Evolutionary conservation across 1,140 invertebrate genomes (phyloP).

Genomic region (Drosophila murphyi): DNA sequence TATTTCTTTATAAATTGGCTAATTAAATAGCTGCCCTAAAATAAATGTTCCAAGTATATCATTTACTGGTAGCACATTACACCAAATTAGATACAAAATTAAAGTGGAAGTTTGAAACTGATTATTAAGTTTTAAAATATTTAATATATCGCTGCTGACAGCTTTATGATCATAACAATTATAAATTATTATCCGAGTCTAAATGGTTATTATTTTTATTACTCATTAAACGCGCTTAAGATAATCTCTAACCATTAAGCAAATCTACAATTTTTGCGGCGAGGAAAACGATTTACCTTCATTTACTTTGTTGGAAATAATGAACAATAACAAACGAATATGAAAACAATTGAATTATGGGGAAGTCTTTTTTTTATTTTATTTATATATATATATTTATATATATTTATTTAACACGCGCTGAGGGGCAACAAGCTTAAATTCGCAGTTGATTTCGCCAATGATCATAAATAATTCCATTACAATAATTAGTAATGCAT

Average conservation of each 20-base stretch:
- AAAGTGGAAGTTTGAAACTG: not conserved
- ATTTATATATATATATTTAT: conserved; percentile 17
- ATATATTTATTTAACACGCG: conserved; percentile 39
- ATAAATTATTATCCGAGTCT: not conserved
- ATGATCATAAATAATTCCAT: conserved; percentile 77
- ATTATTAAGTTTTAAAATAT: conserved; percentile 1
- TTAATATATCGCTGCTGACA: conserved; percentile 16
- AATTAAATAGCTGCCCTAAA: no score
- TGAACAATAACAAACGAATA: conserved; percentile 19
- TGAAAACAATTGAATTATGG: conserved; percentile 35
- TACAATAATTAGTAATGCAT: conserved; percentile 77
- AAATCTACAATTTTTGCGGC: no score
- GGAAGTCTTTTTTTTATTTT: conserved; percentile 30
- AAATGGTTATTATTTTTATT: conserved; percentile 5
- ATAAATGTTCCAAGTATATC: no score
- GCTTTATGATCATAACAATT: conserved; percentile 16
- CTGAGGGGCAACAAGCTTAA: conserved; percentile 38
- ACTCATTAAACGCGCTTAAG: conserved; percentile 10
- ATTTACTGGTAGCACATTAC: no score
- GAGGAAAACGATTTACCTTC: conserved; percentile 16
- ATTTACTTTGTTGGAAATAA: not conserved
- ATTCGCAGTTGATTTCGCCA: conserved; percentile 40
- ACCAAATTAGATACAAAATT: not conserved
- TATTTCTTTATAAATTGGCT: no score
- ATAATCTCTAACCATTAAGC: conserved; percentile 7